These are phyloP conservation scores for Neotoxoptera formosana DNA, from an alignment of 1,140 invertebrate species.

Conservation along the genomic window DNA sequence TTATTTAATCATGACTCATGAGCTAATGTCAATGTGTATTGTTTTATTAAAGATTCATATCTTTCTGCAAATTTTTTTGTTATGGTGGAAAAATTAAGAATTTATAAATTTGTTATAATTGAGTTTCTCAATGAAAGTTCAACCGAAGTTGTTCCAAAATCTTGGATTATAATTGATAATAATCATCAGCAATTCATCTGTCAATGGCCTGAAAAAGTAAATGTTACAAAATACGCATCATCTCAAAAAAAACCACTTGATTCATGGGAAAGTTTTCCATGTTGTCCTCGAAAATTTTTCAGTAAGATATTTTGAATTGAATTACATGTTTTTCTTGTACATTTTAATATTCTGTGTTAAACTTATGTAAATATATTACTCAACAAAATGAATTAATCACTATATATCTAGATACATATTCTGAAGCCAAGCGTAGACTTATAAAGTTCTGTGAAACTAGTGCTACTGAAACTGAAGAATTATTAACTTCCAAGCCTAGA, in stretches of 20 bases:
- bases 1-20: not conserved
- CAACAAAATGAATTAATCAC: not conserved
- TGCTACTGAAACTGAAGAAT: not conserved
- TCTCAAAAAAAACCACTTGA: not conserved
- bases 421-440: not conserved
- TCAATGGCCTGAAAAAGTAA: not conserved
- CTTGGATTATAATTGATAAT: not conserved
- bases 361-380: not conserved
- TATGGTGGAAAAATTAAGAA: not conserved
- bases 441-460: not conserved
- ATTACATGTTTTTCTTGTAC: not conserved
- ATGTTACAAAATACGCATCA: not conserved
- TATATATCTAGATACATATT: not conserved
- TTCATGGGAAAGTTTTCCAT: not conserved
- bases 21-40: not conserved
- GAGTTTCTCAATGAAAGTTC: not conserved
- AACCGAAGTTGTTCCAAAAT: not conserved
- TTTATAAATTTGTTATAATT: not conserved
- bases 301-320: not conserved
- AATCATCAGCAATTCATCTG: not conserved
- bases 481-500: not conserved
- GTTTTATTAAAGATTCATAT: not conserved
- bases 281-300: not conserved
- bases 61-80: not conserved
- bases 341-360: not conserved